Evolutionary conservation across 2,113 vertebrate species (phyloP).

Genomic region (Axis porcinus): DNA sequence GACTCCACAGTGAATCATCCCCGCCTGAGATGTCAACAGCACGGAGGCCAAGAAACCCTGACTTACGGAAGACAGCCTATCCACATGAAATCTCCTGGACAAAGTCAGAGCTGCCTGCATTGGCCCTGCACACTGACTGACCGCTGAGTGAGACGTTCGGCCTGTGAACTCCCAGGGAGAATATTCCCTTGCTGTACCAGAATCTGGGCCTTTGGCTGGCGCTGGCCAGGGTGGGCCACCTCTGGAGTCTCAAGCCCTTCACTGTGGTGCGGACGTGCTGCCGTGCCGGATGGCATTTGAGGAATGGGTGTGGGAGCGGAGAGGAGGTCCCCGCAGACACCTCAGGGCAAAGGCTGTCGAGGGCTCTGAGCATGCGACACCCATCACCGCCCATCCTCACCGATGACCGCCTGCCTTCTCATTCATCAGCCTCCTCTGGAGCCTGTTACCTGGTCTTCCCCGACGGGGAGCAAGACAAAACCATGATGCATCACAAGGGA

Average conservation of each 20-base stretch:
- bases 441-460: not conserved
- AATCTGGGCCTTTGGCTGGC: not conserved
- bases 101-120: accelerated
- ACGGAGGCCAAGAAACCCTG: not conserved
- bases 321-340: accelerated
- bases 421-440: not conserved
- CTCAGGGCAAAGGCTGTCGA: accelerated
- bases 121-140: not conserved
- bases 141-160: accelerated
- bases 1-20: not conserved
- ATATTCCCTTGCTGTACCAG: too few relatives aligned
- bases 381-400: accelerated
- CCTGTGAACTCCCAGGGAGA: accelerated
- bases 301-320: not conserved
- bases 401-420: not conserved
- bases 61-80: not conserved
- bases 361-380: accelerated
- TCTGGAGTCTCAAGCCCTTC: not conserved
- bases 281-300: not conserved
- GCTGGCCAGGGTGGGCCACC: not conserved
- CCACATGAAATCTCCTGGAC: not conserved
- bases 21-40: accelerated
- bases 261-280: not conserved
- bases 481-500: not conserved
- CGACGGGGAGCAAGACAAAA: not conserved